Percentiles rank a stretch among this genome's conserved stretches.
These are phyloP conservation scores for Diplazon laetatorius DNA, from an alignment of 2,888 invertebrate species.

Conservation along the genomic window DNA sequence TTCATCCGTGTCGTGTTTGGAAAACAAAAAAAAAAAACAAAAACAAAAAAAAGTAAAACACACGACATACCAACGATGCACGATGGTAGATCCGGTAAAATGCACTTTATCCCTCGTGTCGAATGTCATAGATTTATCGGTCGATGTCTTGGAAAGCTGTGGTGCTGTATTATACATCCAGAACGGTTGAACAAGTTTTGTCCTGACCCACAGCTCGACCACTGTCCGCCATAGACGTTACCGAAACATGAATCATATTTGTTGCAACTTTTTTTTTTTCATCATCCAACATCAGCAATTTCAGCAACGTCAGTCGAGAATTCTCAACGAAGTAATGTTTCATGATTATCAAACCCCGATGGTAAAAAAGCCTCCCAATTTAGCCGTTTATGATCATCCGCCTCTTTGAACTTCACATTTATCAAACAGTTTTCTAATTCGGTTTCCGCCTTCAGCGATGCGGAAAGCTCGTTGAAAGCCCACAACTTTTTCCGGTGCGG, in stretches of 20 bases:
- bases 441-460: slow-evolving; percentile 16
- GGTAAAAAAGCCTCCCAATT: too few relatives aligned
- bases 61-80: neutral
- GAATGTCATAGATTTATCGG: slow-evolving; percentile 3
- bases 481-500: slow-evolving; percentile 33
- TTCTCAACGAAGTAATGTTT: too few relatives aligned
- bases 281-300: too few relatives aligned
- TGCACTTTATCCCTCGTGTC: neutral
- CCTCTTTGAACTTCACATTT: slow-evolving; percentile 13
- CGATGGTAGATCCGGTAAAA: neutral
- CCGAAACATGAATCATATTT: too few relatives aligned
- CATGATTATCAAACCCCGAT: too few relatives aligned
- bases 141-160: slow-evolving; percentile 2
- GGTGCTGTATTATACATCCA: neutral
- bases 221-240: slow-evolving; percentile 7
- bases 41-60: too few relatives aligned
- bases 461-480: slow-evolving; percentile 18
- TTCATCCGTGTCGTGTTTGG: neutral
- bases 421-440: slow-evolving; percentile 1
- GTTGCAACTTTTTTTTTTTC: too few relatives aligned
- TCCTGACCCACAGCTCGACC: slow-evolving; percentile 44
- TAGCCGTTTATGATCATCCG: too few relatives aligned
- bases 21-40: too few relatives aligned
- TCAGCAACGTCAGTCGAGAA: too few relatives aligned
- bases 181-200: slow-evolving; percentile 54